Percentiles rank a stretch among this genome's conserved stretches.
Conservation (phyloP, 2,797 vertebrate species). For the Danio jaintianensis region DNA sequence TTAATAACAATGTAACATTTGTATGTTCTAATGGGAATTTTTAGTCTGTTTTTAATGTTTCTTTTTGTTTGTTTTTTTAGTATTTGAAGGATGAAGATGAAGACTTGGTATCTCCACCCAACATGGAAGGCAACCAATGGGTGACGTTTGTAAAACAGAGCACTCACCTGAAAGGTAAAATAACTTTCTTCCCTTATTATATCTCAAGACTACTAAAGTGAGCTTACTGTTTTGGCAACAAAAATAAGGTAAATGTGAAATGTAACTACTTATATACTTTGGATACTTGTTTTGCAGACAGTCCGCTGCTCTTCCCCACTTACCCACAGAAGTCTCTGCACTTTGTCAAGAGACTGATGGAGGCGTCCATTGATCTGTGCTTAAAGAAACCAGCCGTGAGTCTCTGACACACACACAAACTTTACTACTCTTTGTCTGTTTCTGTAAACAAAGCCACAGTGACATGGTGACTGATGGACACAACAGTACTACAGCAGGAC, state of each 20-base stretch:
- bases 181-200: background rate
- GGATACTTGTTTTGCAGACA: constrained; percentile 79
- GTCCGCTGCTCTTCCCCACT: constrained; percentile 92
- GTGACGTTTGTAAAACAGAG: constrained; percentile 91
- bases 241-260: background rate
- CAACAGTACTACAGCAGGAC: background rate
- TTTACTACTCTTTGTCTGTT: background rate
- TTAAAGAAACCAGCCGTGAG: constrained; percentile 95
- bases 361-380: constrained; percentile 89
- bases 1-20: background rate
- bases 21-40: background rate
- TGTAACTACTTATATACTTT: background rate
- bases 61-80: constrained; percentile 74
- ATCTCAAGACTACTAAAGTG: background rate
- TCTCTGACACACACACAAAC: constrained; percentile 42
- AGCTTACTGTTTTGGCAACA: background rate
- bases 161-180: constrained; percentile 87
- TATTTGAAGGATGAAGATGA: constrained; percentile 99
- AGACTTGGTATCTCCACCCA: constrained; percentile 93
- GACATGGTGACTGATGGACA: background rate
- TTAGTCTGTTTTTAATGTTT: constrained; percentile 5
- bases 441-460: background rate
- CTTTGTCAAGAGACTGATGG: constrained; percentile 96
- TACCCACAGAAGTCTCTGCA: constrained; percentile 95
- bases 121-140: constrained; percentile 96